phyloP scores from a whole-genome alignment of 2,113 vertebrate genomes.

The Melozone crissalis region DNA sequence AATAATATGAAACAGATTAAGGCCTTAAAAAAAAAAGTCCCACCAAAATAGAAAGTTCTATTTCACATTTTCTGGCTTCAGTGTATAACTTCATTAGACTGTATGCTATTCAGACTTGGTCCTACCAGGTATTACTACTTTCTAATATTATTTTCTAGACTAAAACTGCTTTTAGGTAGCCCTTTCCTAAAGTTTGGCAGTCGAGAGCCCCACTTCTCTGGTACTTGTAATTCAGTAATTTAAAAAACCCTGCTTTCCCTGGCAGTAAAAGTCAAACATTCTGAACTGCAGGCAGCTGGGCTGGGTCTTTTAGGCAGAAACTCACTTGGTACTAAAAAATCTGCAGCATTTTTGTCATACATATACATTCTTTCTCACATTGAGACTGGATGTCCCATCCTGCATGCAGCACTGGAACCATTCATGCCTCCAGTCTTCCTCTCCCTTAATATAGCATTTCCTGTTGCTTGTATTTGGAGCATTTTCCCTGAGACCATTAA shows the following conservation, averaged over 20 bases:
- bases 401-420: rapidly evolving
- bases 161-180: not conserved
- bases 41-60: not conserved
- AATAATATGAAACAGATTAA: not conserved
- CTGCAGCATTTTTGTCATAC: not conserved
- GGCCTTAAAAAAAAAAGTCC: not conserved
- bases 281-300: not conserved
- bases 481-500: not conserved
- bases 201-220: not conserved
- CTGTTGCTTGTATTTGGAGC: not conserved
- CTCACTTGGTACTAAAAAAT: not conserved
- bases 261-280: not conserved
- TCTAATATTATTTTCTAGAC: not conserved
- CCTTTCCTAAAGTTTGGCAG: not conserved
- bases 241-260: not conserved
- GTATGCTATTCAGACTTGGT: not conserved
- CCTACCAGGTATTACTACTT: not conserved
- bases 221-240: not conserved
- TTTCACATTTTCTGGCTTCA: not conserved
- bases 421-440: not conserved
- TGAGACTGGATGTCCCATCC: not conserved
- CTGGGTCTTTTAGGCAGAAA: not conserved
- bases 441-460: not conserved
- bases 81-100: not conserved
- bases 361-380: not conserved